phyloP scores from a whole-genome alignment of 2,888 invertebrate species.

The Agonum fuliginosum region DNA sequence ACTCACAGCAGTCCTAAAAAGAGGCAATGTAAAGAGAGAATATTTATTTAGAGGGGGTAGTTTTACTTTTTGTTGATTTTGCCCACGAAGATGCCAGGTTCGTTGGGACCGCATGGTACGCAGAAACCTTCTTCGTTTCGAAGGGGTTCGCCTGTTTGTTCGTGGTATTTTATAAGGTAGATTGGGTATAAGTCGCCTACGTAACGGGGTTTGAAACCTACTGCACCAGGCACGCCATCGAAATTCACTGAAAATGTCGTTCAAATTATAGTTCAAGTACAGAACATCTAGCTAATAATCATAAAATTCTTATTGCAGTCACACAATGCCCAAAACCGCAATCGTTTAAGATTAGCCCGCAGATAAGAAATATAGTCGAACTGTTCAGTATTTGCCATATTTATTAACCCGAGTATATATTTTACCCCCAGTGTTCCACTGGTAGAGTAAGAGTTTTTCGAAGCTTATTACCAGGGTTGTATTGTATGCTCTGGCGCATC shows the following conservation, averaged over 20 bases:
- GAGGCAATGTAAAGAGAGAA: background rate
- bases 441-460: too few species aligned
- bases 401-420: too few species aligned
- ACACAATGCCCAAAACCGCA: too few species aligned
- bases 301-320: too few species aligned
- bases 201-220: conserved; percentile 89
- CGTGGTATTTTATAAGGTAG: conserved; percentile 79
- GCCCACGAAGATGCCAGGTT: conserved; percentile 91
- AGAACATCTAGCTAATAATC: too few species aligned
- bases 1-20: conserved; percentile 70
- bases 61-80: conserved; percentile 77
- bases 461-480: too few species aligned
- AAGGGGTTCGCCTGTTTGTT: conserved; percentile 83
- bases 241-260: conserved; percentile 85
- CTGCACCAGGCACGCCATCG: conserved; percentile 91
- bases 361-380: too few species aligned
- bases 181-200: conserved; percentile 78
- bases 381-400: too few species aligned
- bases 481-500: too few species aligned
- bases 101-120: conserved; percentile 85
- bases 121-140: conserved; percentile 84
- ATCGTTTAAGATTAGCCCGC: too few species aligned
- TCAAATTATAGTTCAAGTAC: too few species aligned
- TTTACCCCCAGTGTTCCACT: too few species aligned
- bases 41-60: background rate